Conservation (phyloP, 2,888 invertebrate genomes). For the Auanema sp. region DNA sequence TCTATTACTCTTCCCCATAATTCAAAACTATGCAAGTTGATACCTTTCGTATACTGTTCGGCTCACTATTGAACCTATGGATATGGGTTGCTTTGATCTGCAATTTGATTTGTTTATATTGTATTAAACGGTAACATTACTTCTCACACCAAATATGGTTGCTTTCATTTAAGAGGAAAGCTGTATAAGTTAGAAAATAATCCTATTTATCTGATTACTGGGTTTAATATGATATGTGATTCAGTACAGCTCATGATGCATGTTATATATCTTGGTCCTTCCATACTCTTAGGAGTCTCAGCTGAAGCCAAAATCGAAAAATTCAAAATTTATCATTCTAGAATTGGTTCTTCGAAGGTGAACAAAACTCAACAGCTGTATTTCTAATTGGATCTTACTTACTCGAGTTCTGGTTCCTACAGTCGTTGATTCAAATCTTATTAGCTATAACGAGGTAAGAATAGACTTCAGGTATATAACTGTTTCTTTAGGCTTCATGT, state of each 20-base stretch:
- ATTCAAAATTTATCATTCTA: background rate
- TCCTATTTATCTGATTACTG: constrained; percentile 15
- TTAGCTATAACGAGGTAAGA: constrained; percentile 16
- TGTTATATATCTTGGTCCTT: constrained; percentile 15
- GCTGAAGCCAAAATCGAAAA: background rate
- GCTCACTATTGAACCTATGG: too few relatives aligned
- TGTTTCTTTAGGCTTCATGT: constrained; percentile 8
- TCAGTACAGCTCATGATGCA: constrained; percentile 13
- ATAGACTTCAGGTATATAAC: too few relatives aligned
- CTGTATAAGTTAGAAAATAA: constrained; percentile 11
- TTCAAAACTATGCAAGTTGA: too few relatives aligned
- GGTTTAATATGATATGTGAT: constrained; percentile 16
- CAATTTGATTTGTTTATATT: too few relatives aligned
- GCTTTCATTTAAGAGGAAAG: constrained; percentile 7
- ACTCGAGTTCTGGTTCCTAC: constrained; percentile 12
- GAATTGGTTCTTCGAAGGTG: constrained; percentile 14
- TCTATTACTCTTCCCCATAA: too few relatives aligned
- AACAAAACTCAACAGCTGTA: constrained; percentile 11
- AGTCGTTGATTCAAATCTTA: constrained; percentile 15
- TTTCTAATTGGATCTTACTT: constrained; percentile 11
- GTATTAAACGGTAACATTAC: too few relatives aligned
- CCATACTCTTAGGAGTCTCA: constrained; percentile 11
- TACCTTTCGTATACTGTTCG: too few relatives aligned
- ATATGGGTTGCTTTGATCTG: too few relatives aligned
- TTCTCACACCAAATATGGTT: too few relatives aligned